Percentiles rank a stretch among this genome's conserved stretches.
Conservation (phyloP, 2,797 vertebrate genomes). For the Urosaurus nigricauda region DNA sequence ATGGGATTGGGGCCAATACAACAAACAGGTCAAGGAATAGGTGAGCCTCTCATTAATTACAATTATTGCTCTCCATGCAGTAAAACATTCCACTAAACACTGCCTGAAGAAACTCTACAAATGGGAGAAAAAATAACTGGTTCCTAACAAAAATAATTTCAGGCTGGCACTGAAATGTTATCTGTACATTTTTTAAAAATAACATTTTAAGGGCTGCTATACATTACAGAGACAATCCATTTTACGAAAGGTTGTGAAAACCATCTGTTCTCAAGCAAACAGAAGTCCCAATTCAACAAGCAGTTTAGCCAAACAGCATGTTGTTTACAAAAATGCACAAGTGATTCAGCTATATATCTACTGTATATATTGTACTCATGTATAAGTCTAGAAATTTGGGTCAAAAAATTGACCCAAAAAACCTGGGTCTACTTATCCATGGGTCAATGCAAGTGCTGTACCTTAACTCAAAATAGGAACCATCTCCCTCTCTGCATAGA, state of each 20-base stretch:
- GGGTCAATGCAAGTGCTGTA: too few relatives aligned
- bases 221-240: neutral
- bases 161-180: slow-evolving; percentile 3
- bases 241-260: neutral
- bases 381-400: too few relatives aligned
- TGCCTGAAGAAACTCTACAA: neutral
- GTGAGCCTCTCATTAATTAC: neutral
- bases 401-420: too few relatives aligned
- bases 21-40: neutral
- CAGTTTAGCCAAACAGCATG: neutral
- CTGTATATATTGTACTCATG: too few relatives aligned
- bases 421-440: too few relatives aligned
- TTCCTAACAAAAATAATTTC: slow-evolving; percentile 8
- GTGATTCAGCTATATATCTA: neutral
- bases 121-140: neutral
- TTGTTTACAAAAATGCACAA: neutral
- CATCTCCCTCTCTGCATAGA: too few relatives aligned
- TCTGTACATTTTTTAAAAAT: neutral
- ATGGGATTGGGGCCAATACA: neutral
- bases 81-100: neutral
- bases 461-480: too few relatives aligned
- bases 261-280: neutral
- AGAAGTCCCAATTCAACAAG: neutral
- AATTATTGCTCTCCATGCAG: neutral
- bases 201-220: neutral